These are phyloP conservation scores for Pterostichus madidus DNA, from an alignment of 2,888 invertebrate genomes.

Conservation along the genomic window DNA sequence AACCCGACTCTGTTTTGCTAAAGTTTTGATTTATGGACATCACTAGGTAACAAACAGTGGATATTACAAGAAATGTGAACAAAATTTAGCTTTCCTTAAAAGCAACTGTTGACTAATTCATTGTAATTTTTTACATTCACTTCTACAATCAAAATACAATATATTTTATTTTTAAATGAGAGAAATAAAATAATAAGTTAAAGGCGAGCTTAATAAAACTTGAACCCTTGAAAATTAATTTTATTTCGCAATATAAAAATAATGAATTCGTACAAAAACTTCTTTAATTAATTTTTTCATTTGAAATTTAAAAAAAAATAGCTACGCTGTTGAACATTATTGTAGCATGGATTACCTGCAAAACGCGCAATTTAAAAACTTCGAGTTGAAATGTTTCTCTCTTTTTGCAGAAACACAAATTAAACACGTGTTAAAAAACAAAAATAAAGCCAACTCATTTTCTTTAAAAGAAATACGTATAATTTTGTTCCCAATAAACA, in stretches of 20 bases:
- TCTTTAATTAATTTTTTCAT: constrained; percentile 43
- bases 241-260: constrained; percentile 22
- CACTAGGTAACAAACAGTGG: neutral
- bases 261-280: constrained; percentile 22
- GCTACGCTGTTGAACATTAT: constrained; percentile 10
- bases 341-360: constrained; percentile 27
- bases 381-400: constrained; percentile 1
- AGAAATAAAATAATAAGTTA: no score
- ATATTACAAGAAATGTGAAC: neutral
- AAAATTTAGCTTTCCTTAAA: neutral
- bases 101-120: no score
- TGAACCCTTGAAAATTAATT: neutral
- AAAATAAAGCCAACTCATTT: neutral
- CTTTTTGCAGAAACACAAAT: neutral
- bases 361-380: constrained; percentile 20
- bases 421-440: neutral
- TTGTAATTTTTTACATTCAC: no score
- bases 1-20: neutral
- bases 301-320: constrained; percentile 38
- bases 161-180: no score
- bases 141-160: no score
- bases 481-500: no score
- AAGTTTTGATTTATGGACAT: constrained; percentile 12
- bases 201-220: neutral
- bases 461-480: neutral